Base-by-base conservation (phyloP, 1,140 invertebrate species). In the Lepidurus apus region DNA sequence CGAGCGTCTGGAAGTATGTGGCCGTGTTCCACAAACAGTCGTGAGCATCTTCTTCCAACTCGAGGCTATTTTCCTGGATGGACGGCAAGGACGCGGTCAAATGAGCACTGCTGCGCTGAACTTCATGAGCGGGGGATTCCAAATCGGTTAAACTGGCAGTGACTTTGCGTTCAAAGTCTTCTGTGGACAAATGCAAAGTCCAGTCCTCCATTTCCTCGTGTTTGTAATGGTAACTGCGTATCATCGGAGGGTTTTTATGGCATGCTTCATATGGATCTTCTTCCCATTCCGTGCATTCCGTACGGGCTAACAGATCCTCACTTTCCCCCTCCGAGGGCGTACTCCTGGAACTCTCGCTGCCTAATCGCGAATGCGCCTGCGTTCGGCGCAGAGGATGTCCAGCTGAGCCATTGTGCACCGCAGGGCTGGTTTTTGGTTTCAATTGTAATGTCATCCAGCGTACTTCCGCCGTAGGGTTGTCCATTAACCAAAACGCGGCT, bases 201-300 rank as follows among this genome's bases (percentile, higher is more conserved):
- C 92, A 93, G 82, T 93, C 91, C 85, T 93, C 91, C 76, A 93
- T 84, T 84, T 93, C 92, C 7, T 91, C 89, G 80, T 89, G 87
- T 82, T 92, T 91, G 82, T 92, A 92, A 83, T 92, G 91, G 85
- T 80, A 90, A 85, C 81, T 91, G 1, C 34, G 34, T 34, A 34
- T 34, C 34, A 34, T 34, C 3, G 34, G 3, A 34, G 34, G 34
- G 34, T 34, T 34, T 34, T 34, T 34, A 34, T 34, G 3, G 34
- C 34, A 34, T 34, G 34, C 34, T 34, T 34, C 34, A 34, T 34
- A 34, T 3, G 34, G 34, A 34, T 77, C 81, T 82, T 44, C 79
- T 42, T 43, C 78, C 79, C 34, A 88, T 43, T 88, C 89, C 77
- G 89, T 90, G 85, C 79, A 85, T 83, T 76, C 88, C 87, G 81